Conservation (phyloP, 2,797 vertebrate species). For the Morus bassanus region DNA sequence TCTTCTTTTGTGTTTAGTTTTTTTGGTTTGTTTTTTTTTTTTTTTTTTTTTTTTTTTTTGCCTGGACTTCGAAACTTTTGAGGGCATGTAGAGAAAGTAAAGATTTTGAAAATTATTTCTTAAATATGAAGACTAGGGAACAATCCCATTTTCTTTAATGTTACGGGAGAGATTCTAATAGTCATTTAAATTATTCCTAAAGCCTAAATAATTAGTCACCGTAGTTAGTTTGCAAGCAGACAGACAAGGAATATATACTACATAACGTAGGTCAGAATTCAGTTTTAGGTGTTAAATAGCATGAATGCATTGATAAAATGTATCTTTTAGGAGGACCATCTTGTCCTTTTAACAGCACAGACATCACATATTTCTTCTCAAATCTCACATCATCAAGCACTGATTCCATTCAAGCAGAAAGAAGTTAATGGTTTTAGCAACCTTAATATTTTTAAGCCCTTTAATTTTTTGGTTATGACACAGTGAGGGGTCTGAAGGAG, state of each 20-base stretch:
- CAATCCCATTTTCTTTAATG: neutral
- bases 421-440: neutral
- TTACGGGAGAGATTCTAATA: neutral
- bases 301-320: neutral
- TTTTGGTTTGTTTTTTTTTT: too few relatives aligned
- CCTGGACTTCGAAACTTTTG: neutral
- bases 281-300: neutral
- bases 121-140: neutral
- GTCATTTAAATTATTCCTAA: neutral
- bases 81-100: neutral
- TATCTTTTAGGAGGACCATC: neutral
- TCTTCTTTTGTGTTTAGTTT: neutral
- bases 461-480: neutral
- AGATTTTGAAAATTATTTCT: neutral
- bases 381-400: neutral
- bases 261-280: neutral
- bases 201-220: neutral
- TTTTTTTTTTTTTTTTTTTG: neutral
- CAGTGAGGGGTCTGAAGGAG: neutral
- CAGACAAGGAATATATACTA: neutral
- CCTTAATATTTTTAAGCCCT: neutral
- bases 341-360: neutral
- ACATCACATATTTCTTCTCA: neutral
- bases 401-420: neutral
- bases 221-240: neutral